These are phyloP conservation scores for Sebastes baramenuke DNA, from an alignment of 2,797 vertebrate genomes.

Conservation along the genomic window DNA sequence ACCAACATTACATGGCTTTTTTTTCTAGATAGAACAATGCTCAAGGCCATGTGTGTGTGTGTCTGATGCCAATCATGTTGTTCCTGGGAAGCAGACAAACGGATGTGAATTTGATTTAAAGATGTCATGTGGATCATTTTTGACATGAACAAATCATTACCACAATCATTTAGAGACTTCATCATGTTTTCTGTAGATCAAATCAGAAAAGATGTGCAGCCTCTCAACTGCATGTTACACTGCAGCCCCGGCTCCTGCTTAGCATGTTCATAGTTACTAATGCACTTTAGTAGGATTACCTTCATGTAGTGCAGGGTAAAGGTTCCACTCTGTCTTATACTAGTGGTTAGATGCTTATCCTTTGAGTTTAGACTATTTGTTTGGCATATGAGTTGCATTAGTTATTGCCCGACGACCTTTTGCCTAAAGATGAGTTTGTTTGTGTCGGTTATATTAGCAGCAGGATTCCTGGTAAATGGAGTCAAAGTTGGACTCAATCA, in stretches of 20 bases:
- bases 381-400: background rate
- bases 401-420: background rate
- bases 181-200: background rate
- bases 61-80: background rate
- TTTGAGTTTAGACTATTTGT: background rate
- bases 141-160: background rate
- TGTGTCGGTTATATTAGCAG: background rate
- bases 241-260: background rate
- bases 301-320: background rate
- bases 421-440: background rate
- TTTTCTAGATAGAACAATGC: conserved; percentile 21
- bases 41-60: background rate
- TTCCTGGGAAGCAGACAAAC: background rate
- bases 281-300: background rate
- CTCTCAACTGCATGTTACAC: background rate
- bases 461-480: background rate
- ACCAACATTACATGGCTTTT: conserved; percentile 3
- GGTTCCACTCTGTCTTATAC: background rate
- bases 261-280: background rate
- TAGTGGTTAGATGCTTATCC: background rate
- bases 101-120: background rate
- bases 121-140: background rate
- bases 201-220: background rate
- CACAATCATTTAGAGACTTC: background rate
- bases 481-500: too few relatives aligned